Evolutionary conservation across 2,888 invertebrate genomes (phyloP).

Genomic region (Sphecodes monilicornis): DNA sequence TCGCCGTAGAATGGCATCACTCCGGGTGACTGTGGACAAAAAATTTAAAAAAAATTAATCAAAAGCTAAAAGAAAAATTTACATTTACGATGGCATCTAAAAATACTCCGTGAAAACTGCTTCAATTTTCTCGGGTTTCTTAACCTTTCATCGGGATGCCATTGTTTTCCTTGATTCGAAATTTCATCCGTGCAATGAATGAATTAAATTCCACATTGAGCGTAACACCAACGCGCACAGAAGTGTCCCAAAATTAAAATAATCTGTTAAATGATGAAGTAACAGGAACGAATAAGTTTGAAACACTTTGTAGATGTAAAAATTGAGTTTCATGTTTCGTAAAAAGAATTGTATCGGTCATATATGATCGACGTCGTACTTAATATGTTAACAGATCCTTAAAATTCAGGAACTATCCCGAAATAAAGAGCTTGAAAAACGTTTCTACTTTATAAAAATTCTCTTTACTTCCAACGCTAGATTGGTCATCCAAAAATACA

Average conservation of each 20-base stretch:
- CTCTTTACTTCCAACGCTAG: background rate
- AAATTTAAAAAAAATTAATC: background rate
- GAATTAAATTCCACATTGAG: too few species aligned
- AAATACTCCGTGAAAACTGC: background rate
- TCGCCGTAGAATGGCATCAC: slow-evolving; percentile 84
- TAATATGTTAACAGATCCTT: too few species aligned
- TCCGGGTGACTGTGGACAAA: slow-evolving; percentile 79
- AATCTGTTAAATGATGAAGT: too few species aligned
- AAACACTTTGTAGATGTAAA: too few species aligned
- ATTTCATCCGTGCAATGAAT: background rate
- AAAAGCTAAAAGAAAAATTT: background rate
- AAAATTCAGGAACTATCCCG: too few species aligned
- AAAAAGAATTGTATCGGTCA: too few species aligned
- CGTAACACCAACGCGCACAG: too few species aligned
- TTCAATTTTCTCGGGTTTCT: background rate
- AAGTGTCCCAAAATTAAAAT: too few species aligned
- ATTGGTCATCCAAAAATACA: background rate
- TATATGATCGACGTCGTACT: too few species aligned
- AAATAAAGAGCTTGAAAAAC: background rate
- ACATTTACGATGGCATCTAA: background rate
- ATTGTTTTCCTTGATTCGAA: background rate
- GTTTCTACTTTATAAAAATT: background rate
- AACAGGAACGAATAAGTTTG: too few species aligned
- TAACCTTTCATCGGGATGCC: background rate
- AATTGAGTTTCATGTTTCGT: too few species aligned